phyloP scores from a whole-genome alignment of 2,888 invertebrate species.

The Lepeophtheirus nordmannii region DNA sequence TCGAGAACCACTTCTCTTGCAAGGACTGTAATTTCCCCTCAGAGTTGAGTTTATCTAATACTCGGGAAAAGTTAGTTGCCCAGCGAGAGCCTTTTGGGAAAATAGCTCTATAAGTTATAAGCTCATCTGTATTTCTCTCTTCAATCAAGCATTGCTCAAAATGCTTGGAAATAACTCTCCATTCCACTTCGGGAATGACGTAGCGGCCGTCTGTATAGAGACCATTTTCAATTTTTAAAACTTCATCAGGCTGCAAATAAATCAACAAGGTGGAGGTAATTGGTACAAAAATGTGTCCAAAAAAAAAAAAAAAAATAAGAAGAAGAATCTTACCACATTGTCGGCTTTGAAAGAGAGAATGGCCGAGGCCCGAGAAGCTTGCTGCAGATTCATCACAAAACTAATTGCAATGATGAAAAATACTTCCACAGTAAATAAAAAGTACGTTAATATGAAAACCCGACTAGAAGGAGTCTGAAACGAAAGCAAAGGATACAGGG shows the following conservation, averaged over 20 bases:
- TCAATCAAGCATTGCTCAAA: neutral
- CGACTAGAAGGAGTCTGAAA: neutral
- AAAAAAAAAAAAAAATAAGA: neutral
- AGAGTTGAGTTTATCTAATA: neutral
- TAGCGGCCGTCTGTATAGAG: neutral
- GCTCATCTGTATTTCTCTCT: neutral
- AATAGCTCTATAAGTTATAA: constrained; percentile 4
- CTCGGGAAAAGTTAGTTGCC: neutral
- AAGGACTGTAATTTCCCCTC: neutral
- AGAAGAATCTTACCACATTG: neutral
- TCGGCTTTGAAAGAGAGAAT: neutral
- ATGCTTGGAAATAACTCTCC: neutral
- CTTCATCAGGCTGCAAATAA: neutral
- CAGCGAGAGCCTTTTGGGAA: neutral
- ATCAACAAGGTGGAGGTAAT: too few relatives aligned
- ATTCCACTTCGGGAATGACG: neutral
- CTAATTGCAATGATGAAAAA: constrained; percentile 3
- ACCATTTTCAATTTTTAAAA: neutral
- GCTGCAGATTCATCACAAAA: neutral
- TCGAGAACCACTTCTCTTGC: neutral
- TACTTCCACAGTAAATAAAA: neutral
- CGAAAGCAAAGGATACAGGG: neutral
- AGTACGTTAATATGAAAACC: neutral
- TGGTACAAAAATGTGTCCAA: neutral
- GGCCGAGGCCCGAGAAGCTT: neutral